Percentiles rank a stretch among this genome's conserved stretches.
Evolutionary conservation across 1,140 invertebrate species (phyloP).

Genomic region (Drosophila repleta): DNA sequence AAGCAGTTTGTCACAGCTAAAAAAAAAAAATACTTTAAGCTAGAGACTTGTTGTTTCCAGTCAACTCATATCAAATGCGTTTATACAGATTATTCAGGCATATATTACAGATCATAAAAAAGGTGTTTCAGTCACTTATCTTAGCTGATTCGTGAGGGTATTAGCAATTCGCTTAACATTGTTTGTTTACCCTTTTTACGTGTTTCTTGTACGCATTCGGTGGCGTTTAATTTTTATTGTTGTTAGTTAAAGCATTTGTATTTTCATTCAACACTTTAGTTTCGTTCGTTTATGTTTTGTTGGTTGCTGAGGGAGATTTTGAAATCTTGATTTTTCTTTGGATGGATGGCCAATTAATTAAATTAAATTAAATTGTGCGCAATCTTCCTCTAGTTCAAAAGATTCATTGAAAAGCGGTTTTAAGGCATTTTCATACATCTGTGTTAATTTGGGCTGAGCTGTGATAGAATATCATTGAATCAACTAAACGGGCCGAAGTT

Average conservation of each 20-base stretch:
- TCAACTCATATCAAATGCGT: too few species aligned
- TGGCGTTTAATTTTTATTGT: constrained; percentile 24
- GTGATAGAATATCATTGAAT: constrained; percentile 27
- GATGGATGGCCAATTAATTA: constrained; percentile 24
- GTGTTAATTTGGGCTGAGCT: constrained; percentile 22
- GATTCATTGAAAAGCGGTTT: constrained; percentile 26
- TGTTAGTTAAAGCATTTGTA: constrained; percentile 19
- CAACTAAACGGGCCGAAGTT: background rate
- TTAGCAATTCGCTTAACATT: background rate
- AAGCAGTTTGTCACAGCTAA: background rate
- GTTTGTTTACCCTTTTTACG: constrained; percentile 23
- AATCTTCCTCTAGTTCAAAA: background rate
- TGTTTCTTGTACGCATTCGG: constrained; percentile 17
- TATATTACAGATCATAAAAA: too few species aligned
- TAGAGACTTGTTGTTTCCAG: too few species aligned
- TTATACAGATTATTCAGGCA: too few species aligned
- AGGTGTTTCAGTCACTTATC: too few species aligned
- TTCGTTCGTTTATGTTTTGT: constrained; percentile 21
- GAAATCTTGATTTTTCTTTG: constrained; percentile 39
- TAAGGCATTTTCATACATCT: constrained; percentile 13
- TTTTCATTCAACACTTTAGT: constrained; percentile 37
- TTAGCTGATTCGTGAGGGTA: constrained; percentile 1
- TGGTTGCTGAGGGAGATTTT: constrained; percentile 11
- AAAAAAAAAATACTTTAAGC: background rate
- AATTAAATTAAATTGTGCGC: constrained; percentile 61